These are phyloP conservation scores for Danio kyathit DNA, from an alignment of 2,797 vertebrate genomes.

Conservation along the genomic window DNA sequence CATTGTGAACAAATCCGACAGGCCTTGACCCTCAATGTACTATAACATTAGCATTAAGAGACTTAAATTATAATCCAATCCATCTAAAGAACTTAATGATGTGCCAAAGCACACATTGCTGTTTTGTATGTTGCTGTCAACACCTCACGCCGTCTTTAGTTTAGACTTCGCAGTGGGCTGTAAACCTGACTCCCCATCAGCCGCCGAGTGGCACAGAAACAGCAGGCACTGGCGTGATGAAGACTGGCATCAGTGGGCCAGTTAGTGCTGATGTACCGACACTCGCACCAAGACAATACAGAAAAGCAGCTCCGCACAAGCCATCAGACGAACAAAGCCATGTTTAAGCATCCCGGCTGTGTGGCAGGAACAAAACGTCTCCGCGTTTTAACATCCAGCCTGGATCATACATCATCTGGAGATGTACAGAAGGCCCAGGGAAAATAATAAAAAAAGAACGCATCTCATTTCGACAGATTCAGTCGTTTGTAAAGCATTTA, in stretches of 20 bases:
- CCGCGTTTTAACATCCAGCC: slow-evolving; percentile 64
- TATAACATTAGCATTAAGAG: no score
- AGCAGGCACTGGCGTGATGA: slow-evolving; percentile 52
- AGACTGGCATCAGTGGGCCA: slow-evolving; percentile 41
- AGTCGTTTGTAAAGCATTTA: slow-evolving; percentile 66
- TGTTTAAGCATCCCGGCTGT: slow-evolving; percentile 59
- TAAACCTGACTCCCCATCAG: slow-evolving; percentile 19
- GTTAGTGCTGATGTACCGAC: slow-evolving; percentile 43
- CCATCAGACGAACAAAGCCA: slow-evolving; percentile 74
- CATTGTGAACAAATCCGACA: no score
- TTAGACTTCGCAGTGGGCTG: slow-evolving; percentile 25
- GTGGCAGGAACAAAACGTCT: slow-evolving; percentile 67
- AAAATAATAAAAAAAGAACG: slow-evolving; percentile 41
- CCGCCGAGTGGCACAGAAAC: slow-evolving; percentile 6
- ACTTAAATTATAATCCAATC: no score
- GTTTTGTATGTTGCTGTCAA: slow-evolving; percentile 16
- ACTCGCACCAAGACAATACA: slow-evolving; percentile 66
- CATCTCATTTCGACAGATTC: slow-evolving; percentile 66
- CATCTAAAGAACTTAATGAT: background rate
- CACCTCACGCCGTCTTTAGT: slow-evolving; percentile 4
- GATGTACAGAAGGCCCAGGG: slow-evolving; percentile 53
- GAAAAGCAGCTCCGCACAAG: slow-evolving; percentile 75
- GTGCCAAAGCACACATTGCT: background rate
- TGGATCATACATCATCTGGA: slow-evolving; percentile 72
- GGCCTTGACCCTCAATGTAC: no score